These are phyloP conservation scores for Labia minor DNA, from an alignment of 2,888 invertebrate genomes.

Conservation along the genomic window DNA sequence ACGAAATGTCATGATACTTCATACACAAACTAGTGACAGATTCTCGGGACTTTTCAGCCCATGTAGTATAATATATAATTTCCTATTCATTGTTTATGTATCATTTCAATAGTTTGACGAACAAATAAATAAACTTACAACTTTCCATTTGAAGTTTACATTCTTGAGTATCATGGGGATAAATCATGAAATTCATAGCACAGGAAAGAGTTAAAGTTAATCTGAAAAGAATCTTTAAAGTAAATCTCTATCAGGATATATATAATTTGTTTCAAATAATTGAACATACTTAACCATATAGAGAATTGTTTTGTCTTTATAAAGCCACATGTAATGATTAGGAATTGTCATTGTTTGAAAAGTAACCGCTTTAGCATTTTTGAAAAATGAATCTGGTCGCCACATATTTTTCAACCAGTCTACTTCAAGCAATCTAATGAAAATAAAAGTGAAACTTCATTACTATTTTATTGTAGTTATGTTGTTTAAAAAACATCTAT, in stretches of 20 bases:
- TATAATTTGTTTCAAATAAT: neutral
- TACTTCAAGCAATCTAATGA: slow-evolving; percentile 62
- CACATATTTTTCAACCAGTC: slow-evolving; percentile 89
- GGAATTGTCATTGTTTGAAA: slow-evolving; percentile 93
- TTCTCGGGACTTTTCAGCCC: too few species aligned
- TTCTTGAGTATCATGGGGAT: slow-evolving; percentile 88
- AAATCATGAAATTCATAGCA: slow-evolving; percentile 88
- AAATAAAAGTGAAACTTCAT: slow-evolving; percentile 14
- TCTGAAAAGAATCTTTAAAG: slow-evolving; percentile 41
- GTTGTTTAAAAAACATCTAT: too few species aligned
- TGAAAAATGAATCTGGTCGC: slow-evolving; percentile 88
- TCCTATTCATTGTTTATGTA: too few species aligned
- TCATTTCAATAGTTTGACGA: neutral
- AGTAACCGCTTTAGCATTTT: slow-evolving; percentile 85
- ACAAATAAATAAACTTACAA: slow-evolving; percentile 51
- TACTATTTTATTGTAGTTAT: neutral
- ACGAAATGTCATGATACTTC: too few species aligned
- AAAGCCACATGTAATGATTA: slow-evolving; percentile 86
- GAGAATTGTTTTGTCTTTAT: slow-evolving; percentile 71
- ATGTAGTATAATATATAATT: too few species aligned
- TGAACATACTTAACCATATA: slow-evolving; percentile 71
- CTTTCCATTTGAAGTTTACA: slow-evolving; percentile 92
- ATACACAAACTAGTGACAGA: too few species aligned
- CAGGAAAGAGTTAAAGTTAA: slow-evolving; percentile 81
- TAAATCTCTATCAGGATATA: slow-evolving; percentile 14